Conservation (phyloP, 2,888 invertebrate species). For the Nasonovia ribisnigri region DNA sequence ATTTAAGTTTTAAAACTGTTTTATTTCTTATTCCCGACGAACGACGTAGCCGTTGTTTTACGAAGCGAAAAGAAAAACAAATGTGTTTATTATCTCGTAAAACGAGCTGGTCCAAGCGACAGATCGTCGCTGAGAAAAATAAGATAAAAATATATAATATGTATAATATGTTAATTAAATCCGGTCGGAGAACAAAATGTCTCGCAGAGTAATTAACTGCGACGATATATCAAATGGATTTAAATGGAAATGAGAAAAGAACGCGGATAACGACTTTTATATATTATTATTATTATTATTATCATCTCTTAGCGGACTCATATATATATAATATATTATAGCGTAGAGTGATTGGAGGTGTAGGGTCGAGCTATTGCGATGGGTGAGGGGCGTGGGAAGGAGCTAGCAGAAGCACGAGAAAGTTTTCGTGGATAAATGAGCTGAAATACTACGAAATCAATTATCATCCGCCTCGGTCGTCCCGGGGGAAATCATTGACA, state of each 20-base stretch:
- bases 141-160: not conserved
- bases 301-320: not conserved
- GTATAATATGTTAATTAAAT: slow-evolving; percentile 44
- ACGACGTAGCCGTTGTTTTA: not conserved
- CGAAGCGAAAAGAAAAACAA: not conserved
- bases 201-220: slow-evolving; percentile 12
- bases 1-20: not conserved
- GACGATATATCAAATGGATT: slow-evolving; percentile 22
- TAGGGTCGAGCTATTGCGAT: not conserved
- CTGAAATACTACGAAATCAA: slow-evolving; percentile 61
- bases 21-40: not conserved
- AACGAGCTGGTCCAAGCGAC: not conserved
- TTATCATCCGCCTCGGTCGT: slow-evolving; percentile 51
- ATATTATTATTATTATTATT: not conserved
- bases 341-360: not conserved
- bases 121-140: not conserved
- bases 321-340: slow-evolving; percentile 18
- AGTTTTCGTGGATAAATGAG: slow-evolving; percentile 61
- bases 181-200: slow-evolving; percentile 22
- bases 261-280: slow-evolving; percentile 52
- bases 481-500: slow-evolving; percentile 64
- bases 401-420: not conserved
- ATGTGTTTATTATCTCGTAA: not conserved
- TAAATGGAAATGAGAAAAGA: slow-evolving; percentile 43
- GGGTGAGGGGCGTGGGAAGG: not conserved